Conservation (phyloP, 2,888 invertebrate genomes). For the Dermolepida albohirtum region DNA sequence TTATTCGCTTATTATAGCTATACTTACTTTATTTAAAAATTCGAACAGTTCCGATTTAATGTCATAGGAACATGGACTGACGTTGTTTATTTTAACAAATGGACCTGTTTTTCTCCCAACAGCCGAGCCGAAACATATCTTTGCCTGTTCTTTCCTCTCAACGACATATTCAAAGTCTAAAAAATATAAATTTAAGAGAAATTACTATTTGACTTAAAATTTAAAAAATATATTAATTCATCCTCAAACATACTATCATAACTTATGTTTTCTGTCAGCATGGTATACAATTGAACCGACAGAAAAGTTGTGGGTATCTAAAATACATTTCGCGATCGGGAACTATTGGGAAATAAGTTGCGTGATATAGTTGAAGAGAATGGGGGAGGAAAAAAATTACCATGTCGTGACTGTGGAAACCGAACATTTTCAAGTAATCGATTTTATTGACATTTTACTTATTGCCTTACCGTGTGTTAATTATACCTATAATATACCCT, state of each 20-base stretch:
- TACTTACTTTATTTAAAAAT: slow-evolving; percentile 54
- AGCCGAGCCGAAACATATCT: slow-evolving; percentile 59
- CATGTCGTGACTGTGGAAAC: slow-evolving; percentile 39
- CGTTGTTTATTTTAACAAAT: slow-evolving; percentile 48
- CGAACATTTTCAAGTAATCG: slow-evolving; percentile 27
- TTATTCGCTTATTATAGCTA: background rate
- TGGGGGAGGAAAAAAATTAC: slow-evolving; percentile 10
- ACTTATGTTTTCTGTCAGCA: slow-evolving; percentile 27
- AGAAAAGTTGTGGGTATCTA: slow-evolving; percentile 8
- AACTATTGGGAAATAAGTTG: slow-evolving; percentile 14
- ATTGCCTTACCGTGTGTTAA: slow-evolving; percentile 1
- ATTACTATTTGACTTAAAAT: background rate
- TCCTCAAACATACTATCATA: slow-evolving; percentile 29
- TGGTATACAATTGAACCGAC: background rate
- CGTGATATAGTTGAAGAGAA: slow-evolving; percentile 14
- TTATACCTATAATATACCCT: too few relatives aligned
- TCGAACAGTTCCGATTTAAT: slow-evolving; percentile 53
- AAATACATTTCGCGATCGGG: slow-evolving; percentile 27
- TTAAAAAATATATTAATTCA: background rate
- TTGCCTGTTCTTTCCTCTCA: slow-evolving; percentile 54
- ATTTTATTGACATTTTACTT: slow-evolving; percentile 37
- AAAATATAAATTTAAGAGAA: slow-evolving; percentile 7
- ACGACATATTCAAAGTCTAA: slow-evolving; percentile 61
- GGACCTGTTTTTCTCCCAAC: slow-evolving; percentile 54
- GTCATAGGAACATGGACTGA: slow-evolving; percentile 54